Evolutionary conservation across 2,797 vertebrate species (phyloP).

Genomic region (Triplophysa bombifrons): DNA sequence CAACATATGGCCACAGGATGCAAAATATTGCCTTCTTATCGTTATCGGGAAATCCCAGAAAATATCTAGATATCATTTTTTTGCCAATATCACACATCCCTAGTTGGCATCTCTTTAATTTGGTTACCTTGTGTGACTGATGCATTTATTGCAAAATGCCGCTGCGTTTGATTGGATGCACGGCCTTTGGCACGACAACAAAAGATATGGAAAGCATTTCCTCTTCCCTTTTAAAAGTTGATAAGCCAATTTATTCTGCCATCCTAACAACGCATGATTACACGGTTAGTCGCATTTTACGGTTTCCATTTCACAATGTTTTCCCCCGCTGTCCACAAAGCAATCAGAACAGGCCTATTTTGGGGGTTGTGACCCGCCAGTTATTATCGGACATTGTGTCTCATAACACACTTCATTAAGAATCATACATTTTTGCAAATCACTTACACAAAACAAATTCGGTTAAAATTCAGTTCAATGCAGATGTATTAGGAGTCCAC

Average conservation of each 20-base stretch:
- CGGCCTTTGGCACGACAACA: not conserved
- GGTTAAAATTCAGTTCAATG: slow-evolving; percentile 47
- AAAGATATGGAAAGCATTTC: not conserved
- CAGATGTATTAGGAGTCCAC: slow-evolving; percentile 69
- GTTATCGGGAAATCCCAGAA: no score
- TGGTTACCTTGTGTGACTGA: not conserved
- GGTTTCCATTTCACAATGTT: not conserved
- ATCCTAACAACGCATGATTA: not conserved
- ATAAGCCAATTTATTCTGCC: not conserved
- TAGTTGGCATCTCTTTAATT: no score
- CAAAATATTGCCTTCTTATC: no score
- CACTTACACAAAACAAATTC: not conserved
- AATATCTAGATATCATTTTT: no score
- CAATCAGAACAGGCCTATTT: slow-evolving; percentile 16
- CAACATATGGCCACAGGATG: no score
- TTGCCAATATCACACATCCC: no score
- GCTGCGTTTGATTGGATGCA: not conserved
- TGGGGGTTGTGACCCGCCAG: not conserved
- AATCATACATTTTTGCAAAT: slow-evolving; percentile 9
- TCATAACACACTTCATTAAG: slow-evolving; percentile 27
- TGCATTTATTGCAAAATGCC: not conserved
- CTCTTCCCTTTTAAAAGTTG: not conserved
- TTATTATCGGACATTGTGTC: slow-evolving; percentile 12
- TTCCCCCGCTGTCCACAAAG: not conserved
- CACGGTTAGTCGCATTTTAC: not conserved